Evolutionary conservation across 92 coral and sea anemone genomes (phyloP).

Genomic region (Actinostola sp.): DNA sequence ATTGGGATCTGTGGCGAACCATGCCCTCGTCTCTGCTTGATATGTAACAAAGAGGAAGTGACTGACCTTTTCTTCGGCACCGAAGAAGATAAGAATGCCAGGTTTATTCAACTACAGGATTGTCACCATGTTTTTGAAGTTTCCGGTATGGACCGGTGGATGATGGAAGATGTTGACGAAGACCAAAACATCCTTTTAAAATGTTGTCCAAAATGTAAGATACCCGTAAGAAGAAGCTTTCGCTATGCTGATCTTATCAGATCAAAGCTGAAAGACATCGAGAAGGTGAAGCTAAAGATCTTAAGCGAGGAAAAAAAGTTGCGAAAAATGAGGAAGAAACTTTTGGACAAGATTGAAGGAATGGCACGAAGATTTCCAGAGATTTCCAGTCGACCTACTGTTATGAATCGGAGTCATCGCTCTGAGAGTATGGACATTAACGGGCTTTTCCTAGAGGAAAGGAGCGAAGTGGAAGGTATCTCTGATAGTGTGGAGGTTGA

Average conservation of each 20-base stretch:
- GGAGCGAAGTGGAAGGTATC: too few species aligned
- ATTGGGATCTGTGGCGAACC: slow-evolving; percentile 94
- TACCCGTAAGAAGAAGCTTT: slow-evolving; percentile 73
- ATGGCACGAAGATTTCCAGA: too few species aligned
- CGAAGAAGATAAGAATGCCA: slow-evolving; percentile 70
- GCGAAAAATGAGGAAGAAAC: too few species aligned
- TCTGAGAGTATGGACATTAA: too few species aligned
- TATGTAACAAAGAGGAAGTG: slow-evolving; percentile 73
- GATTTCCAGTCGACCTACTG: too few species aligned
- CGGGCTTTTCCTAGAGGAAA: too few species aligned
- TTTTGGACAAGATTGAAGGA: too few species aligned
- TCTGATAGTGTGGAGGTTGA: too few species aligned
- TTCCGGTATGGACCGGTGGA: slow-evolving; percentile 71
- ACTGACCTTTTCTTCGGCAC: slow-evolving; percentile 81
- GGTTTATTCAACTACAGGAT: slow-evolving; percentile 77
- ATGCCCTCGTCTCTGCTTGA: slow-evolving; percentile 81
- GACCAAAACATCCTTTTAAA: slow-evolving; percentile 59
- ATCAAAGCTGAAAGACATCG: slow-evolving; percentile 66
- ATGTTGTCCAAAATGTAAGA: slow-evolving; percentile 82
- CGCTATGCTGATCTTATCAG: slow-evolving; percentile 86
- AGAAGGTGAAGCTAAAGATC: slow-evolving; percentile 39
- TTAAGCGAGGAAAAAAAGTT: too few species aligned
- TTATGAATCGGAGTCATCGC: too few species aligned
- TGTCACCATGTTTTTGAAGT: slow-evolving; percentile 90
- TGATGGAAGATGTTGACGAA: slow-evolving; percentile 48